These are phyloP conservation scores for Aphodius granarius DNA, from an alignment of 2,888 invertebrate species.

Conservation along the genomic window DNA sequence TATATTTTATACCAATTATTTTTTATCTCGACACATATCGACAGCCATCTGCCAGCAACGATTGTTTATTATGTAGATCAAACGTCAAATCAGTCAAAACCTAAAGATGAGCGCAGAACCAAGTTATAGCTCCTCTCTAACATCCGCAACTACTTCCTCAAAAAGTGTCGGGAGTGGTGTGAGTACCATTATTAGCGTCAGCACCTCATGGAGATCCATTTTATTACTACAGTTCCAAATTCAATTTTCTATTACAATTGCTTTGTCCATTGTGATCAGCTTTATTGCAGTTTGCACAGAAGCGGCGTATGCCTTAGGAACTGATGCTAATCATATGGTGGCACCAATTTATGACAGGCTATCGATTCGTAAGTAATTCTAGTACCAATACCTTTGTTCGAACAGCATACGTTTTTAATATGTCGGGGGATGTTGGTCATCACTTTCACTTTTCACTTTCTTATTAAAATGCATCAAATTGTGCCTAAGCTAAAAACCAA, in stretches of 20 bases:
- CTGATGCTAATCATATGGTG: neutral
- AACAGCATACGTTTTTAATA: too few species aligned
- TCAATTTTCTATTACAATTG: constrained; percentile 19
- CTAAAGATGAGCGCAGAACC: neutral
- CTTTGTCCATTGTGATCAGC: constrained; percentile 6
- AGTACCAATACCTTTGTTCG: neutral
- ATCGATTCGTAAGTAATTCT: constrained; percentile 20
- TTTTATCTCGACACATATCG: too few species aligned
- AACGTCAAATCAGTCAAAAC: too few species aligned
- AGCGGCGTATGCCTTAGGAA: constrained; percentile 22
- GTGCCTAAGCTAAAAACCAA: too few species aligned
- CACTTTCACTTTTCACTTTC: neutral
- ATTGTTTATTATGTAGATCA: too few species aligned
- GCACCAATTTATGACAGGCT: constrained; percentile 1
- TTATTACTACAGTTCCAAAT: constrained; percentile 24
- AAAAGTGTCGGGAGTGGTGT: neutral
- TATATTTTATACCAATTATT: too few species aligned
- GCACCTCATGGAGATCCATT: constrained; percentile 24
- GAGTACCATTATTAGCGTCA: neutral
- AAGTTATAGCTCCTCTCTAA: neutral
- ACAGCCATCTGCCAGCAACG: too few species aligned
- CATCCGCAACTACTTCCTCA: neutral
- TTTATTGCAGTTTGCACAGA: constrained; percentile 14
- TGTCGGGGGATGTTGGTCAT: too few species aligned
- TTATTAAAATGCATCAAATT: too few species aligned